Percentiles rank a stretch among this genome's conserved stretches.
These are phyloP conservation scores for Amphimallon solstitiale DNA, from an alignment of 2,888 invertebrate species.

Conservation along the genomic window DNA sequence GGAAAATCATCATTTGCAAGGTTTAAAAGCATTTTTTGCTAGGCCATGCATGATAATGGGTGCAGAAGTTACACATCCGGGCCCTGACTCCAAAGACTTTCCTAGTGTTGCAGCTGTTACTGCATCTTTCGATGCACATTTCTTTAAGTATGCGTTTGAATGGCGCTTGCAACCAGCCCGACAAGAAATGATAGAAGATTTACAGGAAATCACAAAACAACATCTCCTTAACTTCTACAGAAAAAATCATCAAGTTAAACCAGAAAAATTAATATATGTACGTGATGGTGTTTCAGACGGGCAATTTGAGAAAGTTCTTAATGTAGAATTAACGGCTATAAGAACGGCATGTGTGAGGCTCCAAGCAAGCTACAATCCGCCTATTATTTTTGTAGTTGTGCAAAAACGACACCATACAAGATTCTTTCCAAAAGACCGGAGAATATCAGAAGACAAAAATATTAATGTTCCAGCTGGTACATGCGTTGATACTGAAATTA, in stretches of 20 bases:
- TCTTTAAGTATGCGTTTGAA: conserved; percentile 78
- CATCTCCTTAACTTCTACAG: conserved; percentile 72
- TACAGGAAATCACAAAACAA: conserved; percentile 67
- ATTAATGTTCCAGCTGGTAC: conserved; percentile 88
- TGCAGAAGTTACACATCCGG: conserved; percentile 93
- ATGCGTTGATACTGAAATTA: conserved; percentile 81
- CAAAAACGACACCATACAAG: conserved; percentile 97
- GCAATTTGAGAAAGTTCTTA: conserved; percentile 78
- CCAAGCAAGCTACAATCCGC: conserved; percentile 70
- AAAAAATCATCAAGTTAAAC: conserved; percentile 64
- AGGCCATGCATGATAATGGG: conserved; percentile 73
- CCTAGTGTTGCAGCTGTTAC: conserved; percentile 80
- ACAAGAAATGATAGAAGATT: conserved; percentile 79
- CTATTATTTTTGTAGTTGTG: conserved; percentile 91
- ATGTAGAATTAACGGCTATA: conserved; percentile 73
- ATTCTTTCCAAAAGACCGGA: conserved; percentile 62
- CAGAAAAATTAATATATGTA: conserved; percentile 77
- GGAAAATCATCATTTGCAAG: conserved; percentile 70
- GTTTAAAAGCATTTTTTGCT: conserved; percentile 58
- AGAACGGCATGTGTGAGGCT: conserved; percentile 75
- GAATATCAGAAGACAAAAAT: conserved; percentile 68
- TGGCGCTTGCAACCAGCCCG: conserved; percentile 80
- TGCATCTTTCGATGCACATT: conserved; percentile 75
- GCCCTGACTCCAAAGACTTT: conserved; percentile 74
- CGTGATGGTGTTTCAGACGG: conserved; percentile 91